A percentile compares a stretch with the other conserved stretches of the same genome.
Conservation (phyloP, 1,140 invertebrate genomes). For the Metaphire vulgaris region DNA sequence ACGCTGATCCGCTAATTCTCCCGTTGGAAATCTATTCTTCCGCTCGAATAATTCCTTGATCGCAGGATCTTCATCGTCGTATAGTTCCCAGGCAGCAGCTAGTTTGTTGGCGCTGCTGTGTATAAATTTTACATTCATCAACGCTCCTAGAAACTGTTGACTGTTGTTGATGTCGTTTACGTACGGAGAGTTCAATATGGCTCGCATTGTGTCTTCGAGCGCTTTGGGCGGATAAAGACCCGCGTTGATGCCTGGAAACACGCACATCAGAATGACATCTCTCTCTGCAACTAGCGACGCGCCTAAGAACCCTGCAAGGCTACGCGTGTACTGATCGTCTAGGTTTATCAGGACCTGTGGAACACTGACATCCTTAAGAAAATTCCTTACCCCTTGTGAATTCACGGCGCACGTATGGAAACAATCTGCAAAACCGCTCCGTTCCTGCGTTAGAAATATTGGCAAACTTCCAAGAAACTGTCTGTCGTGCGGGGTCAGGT, state of each 20-base stretch:
- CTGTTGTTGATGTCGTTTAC: too few relatives aligned
- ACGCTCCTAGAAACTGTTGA: too few relatives aligned
- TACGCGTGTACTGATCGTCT: background rate
- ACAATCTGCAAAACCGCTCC: background rate
- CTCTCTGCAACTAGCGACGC: background rate
- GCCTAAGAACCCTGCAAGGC: background rate
- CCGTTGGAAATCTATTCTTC: background rate
- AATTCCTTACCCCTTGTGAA: background rate
- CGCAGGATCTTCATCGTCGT: background rate
- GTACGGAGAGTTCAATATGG: background rate
- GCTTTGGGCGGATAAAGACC: background rate
- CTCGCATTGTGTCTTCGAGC: background rate
- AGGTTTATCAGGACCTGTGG: background rate
- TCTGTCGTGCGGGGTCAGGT: background rate
- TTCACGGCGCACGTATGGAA: background rate
- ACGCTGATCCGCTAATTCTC: background rate
- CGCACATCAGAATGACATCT: background rate
- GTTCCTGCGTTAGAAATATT: background rate
- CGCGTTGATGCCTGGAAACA: background rate
- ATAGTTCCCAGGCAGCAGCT: background rate
- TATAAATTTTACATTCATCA: background rate
- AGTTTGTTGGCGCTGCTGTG: background rate
- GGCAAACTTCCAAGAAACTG: background rate
- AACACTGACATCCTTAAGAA: background rate
- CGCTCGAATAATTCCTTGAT: background rate